Base-by-base conservation (phyloP, 2,888 invertebrate genomes). In the Dicycla oo region DNA sequence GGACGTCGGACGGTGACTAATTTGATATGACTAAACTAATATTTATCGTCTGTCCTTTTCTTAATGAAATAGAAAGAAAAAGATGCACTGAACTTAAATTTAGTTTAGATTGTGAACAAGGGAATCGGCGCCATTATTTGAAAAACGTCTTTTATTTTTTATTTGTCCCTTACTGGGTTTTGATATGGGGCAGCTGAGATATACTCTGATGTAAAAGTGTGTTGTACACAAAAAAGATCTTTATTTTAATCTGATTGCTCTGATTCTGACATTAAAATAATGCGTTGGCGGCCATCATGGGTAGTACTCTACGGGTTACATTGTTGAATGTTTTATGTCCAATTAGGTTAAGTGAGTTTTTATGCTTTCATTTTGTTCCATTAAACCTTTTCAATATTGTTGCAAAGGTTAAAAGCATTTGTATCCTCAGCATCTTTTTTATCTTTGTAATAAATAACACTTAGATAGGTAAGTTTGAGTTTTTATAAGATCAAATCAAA, bases 331-430 rank as follows among this genome's bases (percentile, higher is more conserved):
- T 76, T 53, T 51, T 73, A 58, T 47, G 34, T 49, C 40, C 58
- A 69, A 69, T 74, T 77, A 69, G n/a, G 20, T 45, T 69, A 75
- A 78, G 78, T 75, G 51, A 78, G 18, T 62, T 62, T 71, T 13
- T 61, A 49, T 61, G 61, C 56, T 78, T 78, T 57, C 20, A 56
- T 69, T 77, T 61, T 26, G 13, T 61, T 56, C 61, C 56, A 61
- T 45, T 61, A 45, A 43, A 10, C 54, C 38, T 49, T 78, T 61
- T 20, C 34, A 30, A 4, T 18, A 38, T 47, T 26, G 30, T 40
- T 38, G 3, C 7, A 38, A 53, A 6, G 7, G 69, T 54, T 49
- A 56, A 69, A 47, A 73, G 57, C 34, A 10, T 74, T 76, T 40
- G 4, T 30, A 45, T 15, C 34, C 53, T 10, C 26, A 62, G n/a